A percentile compares a stretch with the other conserved stretches of the same genome.
phyloP scores from a whole-genome alignment of 2,113 vertebrate species.

The Gila orcuttii region DNA sequence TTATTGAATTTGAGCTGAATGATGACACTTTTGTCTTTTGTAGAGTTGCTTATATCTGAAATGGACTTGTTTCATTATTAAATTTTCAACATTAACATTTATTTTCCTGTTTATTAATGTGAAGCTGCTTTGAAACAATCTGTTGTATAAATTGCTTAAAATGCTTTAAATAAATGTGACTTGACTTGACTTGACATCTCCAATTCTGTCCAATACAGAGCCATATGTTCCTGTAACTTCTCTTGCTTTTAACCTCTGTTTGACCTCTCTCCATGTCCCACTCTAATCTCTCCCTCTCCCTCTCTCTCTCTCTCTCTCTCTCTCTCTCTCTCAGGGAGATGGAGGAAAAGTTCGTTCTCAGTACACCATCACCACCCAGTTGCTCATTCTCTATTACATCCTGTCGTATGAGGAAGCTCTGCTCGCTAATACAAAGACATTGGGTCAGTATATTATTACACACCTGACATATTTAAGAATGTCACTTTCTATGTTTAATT shows the following conservation, averaged over 20 bases:
- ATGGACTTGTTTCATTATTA: background rate
- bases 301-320: slow-evolving; percentile 31
- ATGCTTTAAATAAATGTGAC: background rate
- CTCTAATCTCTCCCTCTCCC: slow-evolving; percentile 2
- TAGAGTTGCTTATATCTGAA: background rate
- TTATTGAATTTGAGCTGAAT: background rate
- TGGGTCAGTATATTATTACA: slow-evolving; percentile 77
- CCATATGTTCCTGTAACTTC: slow-evolving; percentile 2
- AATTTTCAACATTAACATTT: background rate
- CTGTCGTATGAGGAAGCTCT: slow-evolving; percentile 97
- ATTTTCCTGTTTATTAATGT: slow-evolving; percentile 9
- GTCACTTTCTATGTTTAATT: background rate
- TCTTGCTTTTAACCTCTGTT: background rate
- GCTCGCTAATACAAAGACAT: slow-evolving; percentile 89
- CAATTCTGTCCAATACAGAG: background rate
- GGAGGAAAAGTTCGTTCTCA: slow-evolving; percentile 71
- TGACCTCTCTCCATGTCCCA: slow-evolving; percentile 32
- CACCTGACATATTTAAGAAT: background rate
- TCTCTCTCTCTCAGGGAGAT: slow-evolving; percentile 75
- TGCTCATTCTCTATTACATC: slow-evolving; percentile 95
- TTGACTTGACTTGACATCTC: background rate
- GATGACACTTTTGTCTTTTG: background rate
- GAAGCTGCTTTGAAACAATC: background rate
- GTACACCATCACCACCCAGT: slow-evolving; percentile 92
- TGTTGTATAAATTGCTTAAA: background rate